A percentile compares a stretch with the other conserved stretches of the same genome.
These are phyloP conservation scores for Patagioenas fasciata DNA, from an alignment of 2,113 vertebrate genomes.

Conservation along the genomic window DNA sequence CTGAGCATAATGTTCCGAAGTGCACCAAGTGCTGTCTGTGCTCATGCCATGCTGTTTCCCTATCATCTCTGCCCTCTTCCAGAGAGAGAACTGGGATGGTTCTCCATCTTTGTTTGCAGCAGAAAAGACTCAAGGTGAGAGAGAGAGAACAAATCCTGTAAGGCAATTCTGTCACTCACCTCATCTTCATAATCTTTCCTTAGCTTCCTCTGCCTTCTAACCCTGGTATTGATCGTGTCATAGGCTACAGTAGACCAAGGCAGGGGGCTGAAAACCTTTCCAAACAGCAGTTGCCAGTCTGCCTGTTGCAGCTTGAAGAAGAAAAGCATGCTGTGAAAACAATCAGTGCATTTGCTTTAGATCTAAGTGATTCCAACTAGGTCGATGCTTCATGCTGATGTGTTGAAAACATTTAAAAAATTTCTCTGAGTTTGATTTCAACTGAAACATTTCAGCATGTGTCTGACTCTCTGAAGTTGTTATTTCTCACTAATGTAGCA, in stretches of 20 bases:
- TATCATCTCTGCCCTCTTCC: not conserved
- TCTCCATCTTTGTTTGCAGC: slow-evolving; percentile 53
- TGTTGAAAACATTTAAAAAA: slow-evolving; percentile 86
- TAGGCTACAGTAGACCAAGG: slow-evolving; percentile 75
- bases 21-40: not conserved
- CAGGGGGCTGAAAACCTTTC: slow-evolving; percentile 85
- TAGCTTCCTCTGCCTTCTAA: slow-evolving; percentile 74
- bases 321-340: slow-evolving; percentile 87
- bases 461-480: slow-evolving; percentile 64
- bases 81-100: not conserved
- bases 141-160: slow-evolving; percentile 71
- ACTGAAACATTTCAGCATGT: slow-evolving; percentile 71
- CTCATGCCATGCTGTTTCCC: rapidly evolving
- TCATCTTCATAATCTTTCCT: slow-evolving; percentile 83
- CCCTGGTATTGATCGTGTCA: slow-evolving; percentile 83
- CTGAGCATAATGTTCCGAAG: not conserved
- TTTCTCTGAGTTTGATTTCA: slow-evolving; percentile 81
- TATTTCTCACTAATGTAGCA: slow-evolving; percentile 69
- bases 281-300: slow-evolving; percentile 59
- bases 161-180: slow-evolving; percentile 75
- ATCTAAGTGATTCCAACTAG: slow-evolving; percentile 87
- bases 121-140: slow-evolving; percentile 77
- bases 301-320: slow-evolving; percentile 76
- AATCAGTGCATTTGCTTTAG: slow-evolving; percentile 89
- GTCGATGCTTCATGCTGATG: slow-evolving; percentile 86